These are phyloP conservation scores for Dipodomys ordii DNA, from an alignment of 2,113 vertebrate species.

Conservation along the genomic window DNA sequence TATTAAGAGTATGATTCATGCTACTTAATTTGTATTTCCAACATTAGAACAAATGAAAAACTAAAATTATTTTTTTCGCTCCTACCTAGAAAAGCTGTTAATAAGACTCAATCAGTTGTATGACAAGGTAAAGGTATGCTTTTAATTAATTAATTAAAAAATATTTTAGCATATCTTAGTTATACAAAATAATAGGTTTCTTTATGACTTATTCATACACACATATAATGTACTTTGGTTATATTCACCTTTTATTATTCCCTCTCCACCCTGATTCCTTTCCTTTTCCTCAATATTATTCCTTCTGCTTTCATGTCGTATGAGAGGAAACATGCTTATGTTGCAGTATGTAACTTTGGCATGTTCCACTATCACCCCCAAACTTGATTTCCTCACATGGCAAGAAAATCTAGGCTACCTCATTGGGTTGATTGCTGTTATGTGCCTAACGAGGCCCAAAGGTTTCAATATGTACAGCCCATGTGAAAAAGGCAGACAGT, in stretches of 20 bases:
- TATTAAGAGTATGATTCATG: not conserved
- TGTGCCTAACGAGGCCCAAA: no score
- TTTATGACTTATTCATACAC: not conserved
- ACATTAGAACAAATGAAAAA: slow-evolving; percentile 24
- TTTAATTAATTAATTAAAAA: not conserved
- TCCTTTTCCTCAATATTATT: no score
- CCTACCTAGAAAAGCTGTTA: slow-evolving; percentile 32
- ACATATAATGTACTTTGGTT: no score
- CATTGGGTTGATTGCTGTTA: no score
- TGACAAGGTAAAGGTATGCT: not conserved
- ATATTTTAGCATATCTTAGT: not conserved
- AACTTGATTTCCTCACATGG: no score
- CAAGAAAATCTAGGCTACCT: no score
- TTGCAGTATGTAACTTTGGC: no score
- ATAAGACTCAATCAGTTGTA: not conserved
- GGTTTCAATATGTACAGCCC: no score
- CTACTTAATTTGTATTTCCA: slow-evolving; percentile 22
- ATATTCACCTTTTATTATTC: not conserved
- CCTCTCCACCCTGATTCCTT: accelerated
- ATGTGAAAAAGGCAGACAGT: no score
- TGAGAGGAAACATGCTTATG: no score
- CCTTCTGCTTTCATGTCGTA: no score
- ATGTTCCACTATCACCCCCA: no score
- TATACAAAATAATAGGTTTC: not conserved
- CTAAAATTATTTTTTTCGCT: not conserved